Evolutionary conservation across 53 echinoderm and acorn worm genomes (phyloP).

Genomic region (Echinarachnius parma): DNA sequence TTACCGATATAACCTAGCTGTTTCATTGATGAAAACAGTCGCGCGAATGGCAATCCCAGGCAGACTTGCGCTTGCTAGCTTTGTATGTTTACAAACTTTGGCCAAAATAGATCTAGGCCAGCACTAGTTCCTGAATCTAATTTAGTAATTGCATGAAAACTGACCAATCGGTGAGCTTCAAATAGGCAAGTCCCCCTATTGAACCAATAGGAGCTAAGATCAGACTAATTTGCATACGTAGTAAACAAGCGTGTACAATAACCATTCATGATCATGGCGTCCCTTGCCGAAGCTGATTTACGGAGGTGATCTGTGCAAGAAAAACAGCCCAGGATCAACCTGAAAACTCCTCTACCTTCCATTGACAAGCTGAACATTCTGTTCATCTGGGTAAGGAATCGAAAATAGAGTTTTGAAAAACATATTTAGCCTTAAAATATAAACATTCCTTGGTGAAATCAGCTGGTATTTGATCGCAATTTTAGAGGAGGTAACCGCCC

Average conservation of each 20-base stretch:
- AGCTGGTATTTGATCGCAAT: not conserved
- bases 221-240: conserved; percentile 33
- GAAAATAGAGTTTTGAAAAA: not conserved
- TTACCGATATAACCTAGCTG: too few species aligned
- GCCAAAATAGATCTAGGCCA: too few species aligned
- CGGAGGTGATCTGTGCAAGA: not conserved
- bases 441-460: not conserved
- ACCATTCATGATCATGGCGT: conserved; percentile 51
- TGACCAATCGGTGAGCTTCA: conserved; percentile 9
- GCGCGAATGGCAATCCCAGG: too few species aligned
- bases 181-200: conserved; percentile 2
- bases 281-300: conserved; percentile 3
- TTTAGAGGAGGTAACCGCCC: not conserved
- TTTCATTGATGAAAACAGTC: too few species aligned
- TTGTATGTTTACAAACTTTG: too few species aligned
- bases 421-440: too few species aligned
- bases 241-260: conserved; percentile 33
- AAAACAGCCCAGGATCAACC: not conserved
- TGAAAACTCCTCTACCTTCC: not conserved
- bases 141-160: conserved; percentile 2
- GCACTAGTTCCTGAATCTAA: too few species aligned
- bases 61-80: too few species aligned
- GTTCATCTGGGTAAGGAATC: not conserved
- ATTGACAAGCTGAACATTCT: not conserved
- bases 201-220: conserved; percentile 15